Evolutionary conservation across 2,888 invertebrate genomes (phyloP).

Genomic region (Ischnura elegans): DNA sequence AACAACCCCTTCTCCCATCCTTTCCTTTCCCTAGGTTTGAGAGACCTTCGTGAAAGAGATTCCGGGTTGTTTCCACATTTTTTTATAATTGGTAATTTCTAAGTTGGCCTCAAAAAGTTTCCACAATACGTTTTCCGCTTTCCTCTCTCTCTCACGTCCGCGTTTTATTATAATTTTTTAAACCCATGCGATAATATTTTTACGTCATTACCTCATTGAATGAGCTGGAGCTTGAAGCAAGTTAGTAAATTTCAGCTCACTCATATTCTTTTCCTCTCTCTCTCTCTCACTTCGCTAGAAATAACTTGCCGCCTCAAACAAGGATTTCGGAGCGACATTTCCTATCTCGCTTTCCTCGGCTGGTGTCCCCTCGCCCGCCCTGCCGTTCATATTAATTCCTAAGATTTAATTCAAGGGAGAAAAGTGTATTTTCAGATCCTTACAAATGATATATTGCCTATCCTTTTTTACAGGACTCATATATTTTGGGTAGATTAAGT

Average conservation of each 20-base stretch:
- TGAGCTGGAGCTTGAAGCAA: background rate
- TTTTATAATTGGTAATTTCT: slow-evolving; percentile 64
- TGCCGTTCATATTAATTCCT: background rate
- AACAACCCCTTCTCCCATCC: background rate
- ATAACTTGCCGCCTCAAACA: slow-evolving; percentile 3
- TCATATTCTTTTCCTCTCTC: too few species aligned
- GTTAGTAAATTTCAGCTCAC: background rate
- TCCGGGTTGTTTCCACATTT: slow-evolving; percentile 42
- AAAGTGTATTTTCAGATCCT: background rate
- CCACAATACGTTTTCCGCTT: slow-evolving; percentile 16
- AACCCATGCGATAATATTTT: background rate
- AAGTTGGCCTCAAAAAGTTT: slow-evolving; percentile 59
- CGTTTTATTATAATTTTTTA: too few species aligned
- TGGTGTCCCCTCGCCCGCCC: background rate
- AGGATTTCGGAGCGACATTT: slow-evolving; percentile 22
- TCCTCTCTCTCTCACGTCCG: background rate
- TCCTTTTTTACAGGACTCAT: too few species aligned
- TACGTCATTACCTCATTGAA: slow-evolving; percentile 56
- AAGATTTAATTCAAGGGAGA: background rate
- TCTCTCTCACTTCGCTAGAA: background rate
- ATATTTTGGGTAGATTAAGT: too few species aligned
- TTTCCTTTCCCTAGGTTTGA: slow-evolving; percentile 11
- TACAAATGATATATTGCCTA: too few species aligned
- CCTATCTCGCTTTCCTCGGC: background rate
- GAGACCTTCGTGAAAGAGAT: slow-evolving; percentile 14